These are phyloP conservation scores for Latheticus oryzae DNA, from an alignment of 2,888 invertebrate genomes.

Conservation along the genomic window DNA sequence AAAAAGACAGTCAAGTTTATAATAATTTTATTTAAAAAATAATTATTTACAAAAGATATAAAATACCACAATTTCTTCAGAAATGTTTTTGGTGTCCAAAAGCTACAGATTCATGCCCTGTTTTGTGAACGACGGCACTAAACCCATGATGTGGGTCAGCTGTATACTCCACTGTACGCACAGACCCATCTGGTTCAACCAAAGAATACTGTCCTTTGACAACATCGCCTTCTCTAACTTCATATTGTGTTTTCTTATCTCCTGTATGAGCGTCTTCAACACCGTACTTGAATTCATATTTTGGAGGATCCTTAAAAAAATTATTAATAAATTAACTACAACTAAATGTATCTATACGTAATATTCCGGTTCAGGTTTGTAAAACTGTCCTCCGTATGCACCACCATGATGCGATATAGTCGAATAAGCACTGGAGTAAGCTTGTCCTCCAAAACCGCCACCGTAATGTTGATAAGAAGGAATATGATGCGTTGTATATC, in stretches of 20 bases:
- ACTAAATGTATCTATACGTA: constrained; percentile 4
- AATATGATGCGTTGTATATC: constrained; percentile 46
- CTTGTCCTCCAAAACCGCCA: constrained; percentile 1
- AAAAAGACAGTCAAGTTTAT: not conserved
- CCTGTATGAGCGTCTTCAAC: constrained; percentile 53
- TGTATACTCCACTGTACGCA: constrained; percentile 52
- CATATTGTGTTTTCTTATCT: constrained; percentile 52
- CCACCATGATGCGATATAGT: constrained; percentile 10
- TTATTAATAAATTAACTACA: constrained; percentile 2
- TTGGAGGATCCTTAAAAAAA: constrained; percentile 46
- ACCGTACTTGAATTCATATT: constrained; percentile 53
- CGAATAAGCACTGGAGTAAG: constrained; percentile 39
- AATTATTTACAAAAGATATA: constrained; percentile 17
- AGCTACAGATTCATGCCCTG: constrained; percentile 44
- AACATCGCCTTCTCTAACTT: constrained; percentile 52
- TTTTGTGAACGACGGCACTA: constrained; percentile 52
- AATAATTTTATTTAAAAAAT: not conserved
- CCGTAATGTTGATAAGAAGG: constrained; percentile 27
- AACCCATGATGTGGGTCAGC: constrained; percentile 53
- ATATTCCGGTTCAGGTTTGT: constrained; percentile 8
- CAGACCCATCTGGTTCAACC: constrained; percentile 52
- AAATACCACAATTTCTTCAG: not conserved
- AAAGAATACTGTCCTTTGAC: constrained; percentile 53
- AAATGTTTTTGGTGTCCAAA: constrained; percentile 29
- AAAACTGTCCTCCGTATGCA: constrained; percentile 2